Base-by-base conservation (phyloP, 35 echinoderm and acorn worm genomes). In the Anneissia japonica region DNA sequence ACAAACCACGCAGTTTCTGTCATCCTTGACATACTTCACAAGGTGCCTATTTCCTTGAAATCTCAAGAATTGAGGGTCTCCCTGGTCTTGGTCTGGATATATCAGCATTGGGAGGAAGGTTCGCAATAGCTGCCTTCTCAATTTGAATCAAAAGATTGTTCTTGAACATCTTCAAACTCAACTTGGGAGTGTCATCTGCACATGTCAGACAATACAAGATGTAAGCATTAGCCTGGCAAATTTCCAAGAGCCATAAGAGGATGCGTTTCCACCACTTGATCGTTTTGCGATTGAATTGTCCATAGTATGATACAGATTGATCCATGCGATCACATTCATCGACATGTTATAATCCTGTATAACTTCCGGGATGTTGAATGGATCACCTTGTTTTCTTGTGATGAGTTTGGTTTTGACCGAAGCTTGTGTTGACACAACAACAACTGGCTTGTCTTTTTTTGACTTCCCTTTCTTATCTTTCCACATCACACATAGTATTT, bases 381-480 rank as follows among this genome's bases (percentile, higher is more conserved):
- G 32, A 73, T 72, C 32, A 36, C 83, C 83, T 4, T 34, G 83
- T 35, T 36, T 85, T 74, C 14, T 74, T 31, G 46, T 72, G 32
- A 85, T 39, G 2, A 16, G 30, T 35, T 17, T 74, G 72, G 38
- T 72, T 85, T 74, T 74, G 38, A 74, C 83, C 33, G 72, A 32
- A 21, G 83, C 83, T 74, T 75, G 31, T 85, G 83, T 76, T 11
- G 83, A 85, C 46, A 85, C 83, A 33, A 85, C 72, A 85, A 85
- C 19, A 33, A 37, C 34, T 72, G 83, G 46, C 72, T 85, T 64
- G 1, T 64, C 51, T 26, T 64, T 64, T 23, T 64, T 74, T 85
- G 81, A 13, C 43, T 39, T 43, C 30, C 43, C 28, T 45, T 83
- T 46, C 37, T 85, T 74, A 31, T 72, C 83, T 74, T 39, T 85